Conservation (phyloP, 2,113 vertebrate species). For the Ceyx melanurus region DNA sequence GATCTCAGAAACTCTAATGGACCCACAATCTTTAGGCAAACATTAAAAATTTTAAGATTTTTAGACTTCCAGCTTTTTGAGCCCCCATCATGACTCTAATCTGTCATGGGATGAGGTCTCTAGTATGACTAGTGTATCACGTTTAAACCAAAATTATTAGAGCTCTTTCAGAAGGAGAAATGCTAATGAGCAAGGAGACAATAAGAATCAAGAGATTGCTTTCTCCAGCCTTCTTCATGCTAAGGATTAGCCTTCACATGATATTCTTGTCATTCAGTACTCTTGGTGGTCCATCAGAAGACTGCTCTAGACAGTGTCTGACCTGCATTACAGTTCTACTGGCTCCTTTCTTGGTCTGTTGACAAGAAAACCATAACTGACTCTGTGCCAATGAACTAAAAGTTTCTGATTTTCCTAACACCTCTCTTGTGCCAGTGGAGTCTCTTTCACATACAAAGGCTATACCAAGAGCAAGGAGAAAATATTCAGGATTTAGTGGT, state of each 20-base stretch:
- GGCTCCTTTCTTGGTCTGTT: constrained; percentile 71
- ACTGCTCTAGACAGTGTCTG: neutral
- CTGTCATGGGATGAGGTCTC: neutral
- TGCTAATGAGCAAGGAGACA: neutral
- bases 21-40: neutral
- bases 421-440: constrained; percentile 60
- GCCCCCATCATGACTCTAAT: neutral
- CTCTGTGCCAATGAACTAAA: constrained; percentile 72
- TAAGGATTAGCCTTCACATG: neutral
- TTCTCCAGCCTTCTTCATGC: neutral
- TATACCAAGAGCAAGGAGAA: constrained; percentile 57
- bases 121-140: neutral
- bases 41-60: neutral
- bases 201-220: neutral
- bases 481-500: constrained; percentile 64
- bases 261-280: neutral
- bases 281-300: neutral
- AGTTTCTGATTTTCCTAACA: constrained; percentile 51
- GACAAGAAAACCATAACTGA: constrained; percentile 72
- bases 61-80: neutral
- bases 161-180: neutral
- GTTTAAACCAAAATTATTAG: neutral
- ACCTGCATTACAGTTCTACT: constrained; percentile 70
- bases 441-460: constrained; percentile 67
- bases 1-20: neutral